Evolutionary conservation across 2,888 invertebrate genomes (phyloP).

Genomic region (Apeira syringaria): DNA sequence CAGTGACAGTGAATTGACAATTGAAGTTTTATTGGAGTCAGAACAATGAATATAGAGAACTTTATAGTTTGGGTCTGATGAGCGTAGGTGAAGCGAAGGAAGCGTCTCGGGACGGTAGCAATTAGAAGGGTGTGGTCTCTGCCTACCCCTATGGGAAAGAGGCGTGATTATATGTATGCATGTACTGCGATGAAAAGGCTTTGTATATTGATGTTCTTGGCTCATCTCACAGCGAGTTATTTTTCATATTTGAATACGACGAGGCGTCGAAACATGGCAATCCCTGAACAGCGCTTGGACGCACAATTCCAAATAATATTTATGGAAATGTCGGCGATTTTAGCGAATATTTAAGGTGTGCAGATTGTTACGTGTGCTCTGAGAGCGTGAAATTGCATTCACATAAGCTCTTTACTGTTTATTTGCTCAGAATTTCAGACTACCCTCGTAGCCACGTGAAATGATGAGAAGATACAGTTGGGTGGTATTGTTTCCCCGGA

Average conservation of each 20-base stretch:
- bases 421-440: slow-evolving; percentile 1
- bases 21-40: too few relatives aligned
- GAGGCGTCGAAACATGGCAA: slow-evolving; percentile 18
- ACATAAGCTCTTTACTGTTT: slow-evolving; percentile 20
- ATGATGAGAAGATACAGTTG: too few relatives aligned
- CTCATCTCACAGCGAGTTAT: slow-evolving; percentile 3
- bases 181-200: neutral
- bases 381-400: slow-evolving; percentile 23
- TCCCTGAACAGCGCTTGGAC: slow-evolving; percentile 21
- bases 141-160: too few relatives aligned
- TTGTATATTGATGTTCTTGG: slow-evolving; percentile 1
- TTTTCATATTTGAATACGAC: slow-evolving; percentile 12
- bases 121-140: too few relatives aligned
- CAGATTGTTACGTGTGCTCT: slow-evolving; percentile 16
- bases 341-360: slow-evolving; percentile 13
- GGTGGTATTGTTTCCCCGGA: too few relatives aligned
- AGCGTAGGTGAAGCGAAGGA: too few relatives aligned
- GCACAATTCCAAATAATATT: slow-evolving; percentile 24
- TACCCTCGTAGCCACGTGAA: slow-evolving; percentile 1
- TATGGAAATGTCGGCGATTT: slow-evolving; percentile 23
- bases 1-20: too few relatives aligned
- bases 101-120: too few relatives aligned
- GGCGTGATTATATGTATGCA: too few relatives aligned
- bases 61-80: too few relatives aligned
- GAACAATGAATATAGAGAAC: too few relatives aligned